phyloP scores from a whole-genome alignment of 1,140 invertebrate species.

The Catajapyx aquilonaris region DNA sequence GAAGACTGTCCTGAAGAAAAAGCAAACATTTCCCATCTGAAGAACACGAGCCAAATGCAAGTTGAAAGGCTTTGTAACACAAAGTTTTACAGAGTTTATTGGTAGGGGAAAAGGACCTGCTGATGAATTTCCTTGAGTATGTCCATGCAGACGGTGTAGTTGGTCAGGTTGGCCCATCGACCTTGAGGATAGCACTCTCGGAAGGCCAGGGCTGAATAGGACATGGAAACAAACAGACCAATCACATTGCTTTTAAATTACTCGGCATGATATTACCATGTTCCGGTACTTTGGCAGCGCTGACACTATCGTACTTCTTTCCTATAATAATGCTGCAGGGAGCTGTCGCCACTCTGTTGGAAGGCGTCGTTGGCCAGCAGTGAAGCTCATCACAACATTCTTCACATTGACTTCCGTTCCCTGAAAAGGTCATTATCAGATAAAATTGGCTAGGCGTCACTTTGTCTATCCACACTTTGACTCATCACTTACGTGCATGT shows the following conservation, averaged over 20 bases:
- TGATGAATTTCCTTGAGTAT: background rate
- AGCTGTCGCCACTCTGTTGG: background rate
- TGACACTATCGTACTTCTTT: background rate
- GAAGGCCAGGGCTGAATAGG: background rate
- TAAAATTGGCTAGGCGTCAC: too few species aligned
- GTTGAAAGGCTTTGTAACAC: too few species aligned
- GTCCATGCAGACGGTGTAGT: background rate
- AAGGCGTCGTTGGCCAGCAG: constrained; percentile 1
- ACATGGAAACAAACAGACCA: too few species aligned
- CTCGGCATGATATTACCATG: too few species aligned
- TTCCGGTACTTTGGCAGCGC: too few species aligned
- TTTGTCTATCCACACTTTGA: too few species aligned
- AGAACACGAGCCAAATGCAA: too few species aligned
- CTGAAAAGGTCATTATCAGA: too few species aligned
- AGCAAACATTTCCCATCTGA: too few species aligned
- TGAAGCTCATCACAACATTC: background rate
- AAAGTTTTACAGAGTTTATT: background rate
- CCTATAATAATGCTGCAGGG: background rate
- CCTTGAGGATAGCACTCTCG: background rate
- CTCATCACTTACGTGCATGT: too few species aligned
- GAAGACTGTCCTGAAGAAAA: too few species aligned
- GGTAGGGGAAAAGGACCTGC: background rate
- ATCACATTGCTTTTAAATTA: too few species aligned
- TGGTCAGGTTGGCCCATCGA: background rate
- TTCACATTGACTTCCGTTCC: background rate